These are phyloP conservation scores for Labrus mixtus DNA, from an alignment of 2,113 vertebrate genomes.

Conservation along the genomic window DNA sequence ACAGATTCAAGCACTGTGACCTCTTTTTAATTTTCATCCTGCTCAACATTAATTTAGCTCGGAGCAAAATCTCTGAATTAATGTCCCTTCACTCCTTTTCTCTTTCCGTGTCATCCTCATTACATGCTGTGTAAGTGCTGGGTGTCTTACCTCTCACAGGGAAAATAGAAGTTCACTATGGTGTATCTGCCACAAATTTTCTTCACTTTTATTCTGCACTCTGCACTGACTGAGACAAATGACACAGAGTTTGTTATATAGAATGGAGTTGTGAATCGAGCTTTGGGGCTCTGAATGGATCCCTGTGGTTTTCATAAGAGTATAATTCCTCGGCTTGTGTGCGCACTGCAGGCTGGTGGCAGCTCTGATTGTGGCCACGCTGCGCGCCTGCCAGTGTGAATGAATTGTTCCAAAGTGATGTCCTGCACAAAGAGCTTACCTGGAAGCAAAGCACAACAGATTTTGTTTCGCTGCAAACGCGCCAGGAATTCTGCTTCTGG, in stretches of 20 bases:
- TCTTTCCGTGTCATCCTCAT: slow-evolving; percentile 64
- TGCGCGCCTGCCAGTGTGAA: slow-evolving; percentile 71
- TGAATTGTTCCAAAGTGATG: slow-evolving; percentile 77
- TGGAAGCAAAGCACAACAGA: slow-evolving; percentile 69
- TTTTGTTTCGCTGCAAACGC: slow-evolving; percentile 60
- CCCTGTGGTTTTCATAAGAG: slow-evolving; percentile 72
- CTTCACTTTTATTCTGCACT: slow-evolving; percentile 55
- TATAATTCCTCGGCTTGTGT: slow-evolving; percentile 74
- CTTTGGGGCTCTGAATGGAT: slow-evolving; percentile 55
- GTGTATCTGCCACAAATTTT: slow-evolving; percentile 53
- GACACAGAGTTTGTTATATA: slow-evolving; percentile 53
- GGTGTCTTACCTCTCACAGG: slow-evolving; percentile 51
- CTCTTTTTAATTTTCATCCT: slow-evolving; percentile 74
- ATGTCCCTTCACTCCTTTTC: slow-evolving; percentile 61
- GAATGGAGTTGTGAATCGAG: slow-evolving; percentile 64
- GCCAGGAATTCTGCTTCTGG: slow-evolving; percentile 55
- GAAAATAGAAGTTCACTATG: slow-evolving; percentile 57
- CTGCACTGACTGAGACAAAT: slow-evolving; percentile 59
- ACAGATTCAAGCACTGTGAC: slow-evolving; percentile 70
- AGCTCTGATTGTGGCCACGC: slow-evolving; percentile 71
- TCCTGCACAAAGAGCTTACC: slow-evolving; percentile 72
- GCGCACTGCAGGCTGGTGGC: slow-evolving; percentile 69
- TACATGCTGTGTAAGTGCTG: slow-evolving; percentile 62
- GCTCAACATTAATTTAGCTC: slow-evolving; percentile 76
- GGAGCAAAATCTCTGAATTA: slow-evolving; percentile 73